Conservation (phyloP, 2,797 vertebrate genomes). For the Scarus forsteni region DNA sequence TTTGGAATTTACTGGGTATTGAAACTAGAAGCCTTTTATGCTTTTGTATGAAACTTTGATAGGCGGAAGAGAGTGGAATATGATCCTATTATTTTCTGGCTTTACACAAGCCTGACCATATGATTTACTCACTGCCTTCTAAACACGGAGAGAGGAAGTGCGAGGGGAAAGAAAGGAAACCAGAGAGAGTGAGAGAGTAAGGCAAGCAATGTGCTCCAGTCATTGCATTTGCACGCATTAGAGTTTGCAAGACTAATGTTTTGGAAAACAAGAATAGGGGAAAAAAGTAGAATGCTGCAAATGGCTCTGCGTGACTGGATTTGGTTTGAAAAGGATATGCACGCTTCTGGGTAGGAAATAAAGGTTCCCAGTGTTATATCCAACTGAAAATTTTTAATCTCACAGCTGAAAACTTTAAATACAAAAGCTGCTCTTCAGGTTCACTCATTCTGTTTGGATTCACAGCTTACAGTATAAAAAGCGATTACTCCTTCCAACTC, state of each 20-base stretch:
- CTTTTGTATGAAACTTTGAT: constrained; percentile 86
- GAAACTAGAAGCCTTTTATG: constrained; percentile 73
- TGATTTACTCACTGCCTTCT: constrained; percentile 81
- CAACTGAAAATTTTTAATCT: constrained; percentile 84
- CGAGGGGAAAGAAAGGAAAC: constrained; percentile 59
- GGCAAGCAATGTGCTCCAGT: constrained; percentile 72
- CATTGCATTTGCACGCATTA: constrained; percentile 84
- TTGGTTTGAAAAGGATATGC: constrained; percentile 81
- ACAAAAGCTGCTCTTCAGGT: constrained; percentile 75
- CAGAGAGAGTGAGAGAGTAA: constrained; percentile 27
- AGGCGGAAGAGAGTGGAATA: constrained; percentile 81
- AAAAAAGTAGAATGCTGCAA: constrained; percentile 70
- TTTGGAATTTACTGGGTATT: constrained; percentile 78
- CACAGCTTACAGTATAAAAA: constrained; percentile 59
- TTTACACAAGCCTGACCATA: constrained; percentile 82
- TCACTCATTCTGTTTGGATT: constrained; percentile 66
- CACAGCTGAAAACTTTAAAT: constrained; percentile 84
- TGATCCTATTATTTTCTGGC: constrained; percentile 87
- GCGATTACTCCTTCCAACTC: constrained; percentile 58
- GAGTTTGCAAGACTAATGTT: constrained; percentile 86
- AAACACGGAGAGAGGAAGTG: constrained; percentile 69
- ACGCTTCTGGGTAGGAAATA: constrained; percentile 59
- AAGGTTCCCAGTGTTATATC: constrained; percentile 72
- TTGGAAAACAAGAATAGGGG: constrained; percentile 84
- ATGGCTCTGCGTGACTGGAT: constrained; percentile 80